A percentile compares a stretch with the other conserved stretches of the same genome.
Evolutionary conservation across 2,797 vertebrate genomes (phyloP).

Genomic region (Crenuchus spilurus): DNA sequence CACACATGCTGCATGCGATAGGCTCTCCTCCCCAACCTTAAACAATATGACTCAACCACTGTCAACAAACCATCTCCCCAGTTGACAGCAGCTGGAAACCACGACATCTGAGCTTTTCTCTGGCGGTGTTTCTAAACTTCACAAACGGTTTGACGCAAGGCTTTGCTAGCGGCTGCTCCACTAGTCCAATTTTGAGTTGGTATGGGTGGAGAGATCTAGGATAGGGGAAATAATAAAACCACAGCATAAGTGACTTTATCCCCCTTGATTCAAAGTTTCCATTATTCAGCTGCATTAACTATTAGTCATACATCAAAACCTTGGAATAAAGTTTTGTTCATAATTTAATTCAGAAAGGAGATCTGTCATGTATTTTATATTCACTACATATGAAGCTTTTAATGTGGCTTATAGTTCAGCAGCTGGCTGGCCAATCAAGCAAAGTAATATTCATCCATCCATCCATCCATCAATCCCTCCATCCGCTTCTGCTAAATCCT

Average conservation of each 20-base stretch:
- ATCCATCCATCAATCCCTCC: too few relatives aligned
- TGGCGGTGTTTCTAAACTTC: constrained; percentile 43
- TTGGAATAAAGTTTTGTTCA: not conserved
- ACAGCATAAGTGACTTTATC: constrained; percentile 47
- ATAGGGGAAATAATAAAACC: constrained; percentile 50
- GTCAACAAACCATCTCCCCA: constrained; percentile 70
- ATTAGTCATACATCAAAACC: constrained; percentile 27
- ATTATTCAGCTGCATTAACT: constrained; percentile 40
- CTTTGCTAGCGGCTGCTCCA: constrained; percentile 8
- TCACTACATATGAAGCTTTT: too few relatives aligned
- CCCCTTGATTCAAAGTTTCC: constrained; percentile 42
- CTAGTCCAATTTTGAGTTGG: constrained; percentile 35
- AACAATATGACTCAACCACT: constrained; percentile 74
- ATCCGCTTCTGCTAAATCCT: too few relatives aligned
- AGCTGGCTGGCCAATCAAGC: too few relatives aligned
- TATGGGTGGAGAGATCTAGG: constrained; percentile 43
- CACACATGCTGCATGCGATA: constrained; percentile 62
- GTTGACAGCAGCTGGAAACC: constrained; percentile 74
- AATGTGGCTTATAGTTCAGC: too few relatives aligned
- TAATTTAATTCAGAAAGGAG: too few relatives aligned
- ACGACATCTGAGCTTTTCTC: constrained; percentile 65
- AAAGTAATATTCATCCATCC: too few relatives aligned
- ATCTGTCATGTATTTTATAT: too few relatives aligned
- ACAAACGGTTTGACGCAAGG: constrained; percentile 50
- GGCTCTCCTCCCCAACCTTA: constrained; percentile 62